These are phyloP conservation scores for Ginglymostoma cirratum DNA, from an alignment of 2,113 vertebrate genomes.

Conservation along the genomic window DNA sequence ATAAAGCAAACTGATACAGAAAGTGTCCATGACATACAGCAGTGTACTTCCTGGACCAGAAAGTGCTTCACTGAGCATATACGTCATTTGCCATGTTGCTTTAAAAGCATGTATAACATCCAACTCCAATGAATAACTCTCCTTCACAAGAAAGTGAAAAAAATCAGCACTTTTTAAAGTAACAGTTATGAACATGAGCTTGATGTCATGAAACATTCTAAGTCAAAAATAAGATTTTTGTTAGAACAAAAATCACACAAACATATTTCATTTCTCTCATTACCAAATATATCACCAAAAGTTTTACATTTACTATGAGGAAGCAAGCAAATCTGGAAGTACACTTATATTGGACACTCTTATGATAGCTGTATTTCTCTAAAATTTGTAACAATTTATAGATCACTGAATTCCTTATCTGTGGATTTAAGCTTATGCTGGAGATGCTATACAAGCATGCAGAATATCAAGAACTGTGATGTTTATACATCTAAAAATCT, in stretches of 20 bases:
- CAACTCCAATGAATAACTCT: not conserved
- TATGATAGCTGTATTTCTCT: not conserved
- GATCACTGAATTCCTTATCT: not conserved
- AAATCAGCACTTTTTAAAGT: not conserved
- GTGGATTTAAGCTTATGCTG: not conserved
- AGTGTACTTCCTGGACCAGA: no score
- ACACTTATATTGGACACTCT: not conserved
- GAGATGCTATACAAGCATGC: not conserved
- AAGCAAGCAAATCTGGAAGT: not conserved
- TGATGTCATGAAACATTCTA: not conserved
- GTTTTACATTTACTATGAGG: not conserved
- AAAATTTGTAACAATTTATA: not conserved
- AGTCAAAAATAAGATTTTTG: not conserved
- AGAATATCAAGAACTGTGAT: not conserved
- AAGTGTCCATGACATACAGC: no score
- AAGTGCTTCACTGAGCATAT: no score
- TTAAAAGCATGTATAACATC: not conserved
- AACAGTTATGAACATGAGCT: not conserved
- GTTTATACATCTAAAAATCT: not conserved
- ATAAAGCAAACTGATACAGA: no score
- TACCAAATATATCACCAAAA: not conserved
- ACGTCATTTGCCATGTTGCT: no score
- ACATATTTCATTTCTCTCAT: not conserved
- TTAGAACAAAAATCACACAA: not conserved
- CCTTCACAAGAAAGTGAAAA: not conserved